These are phyloP conservation scores for Poeciliopsis occidentalis DNA, from an alignment of 2,113 vertebrate genomes.

Conservation along the genomic window DNA sequence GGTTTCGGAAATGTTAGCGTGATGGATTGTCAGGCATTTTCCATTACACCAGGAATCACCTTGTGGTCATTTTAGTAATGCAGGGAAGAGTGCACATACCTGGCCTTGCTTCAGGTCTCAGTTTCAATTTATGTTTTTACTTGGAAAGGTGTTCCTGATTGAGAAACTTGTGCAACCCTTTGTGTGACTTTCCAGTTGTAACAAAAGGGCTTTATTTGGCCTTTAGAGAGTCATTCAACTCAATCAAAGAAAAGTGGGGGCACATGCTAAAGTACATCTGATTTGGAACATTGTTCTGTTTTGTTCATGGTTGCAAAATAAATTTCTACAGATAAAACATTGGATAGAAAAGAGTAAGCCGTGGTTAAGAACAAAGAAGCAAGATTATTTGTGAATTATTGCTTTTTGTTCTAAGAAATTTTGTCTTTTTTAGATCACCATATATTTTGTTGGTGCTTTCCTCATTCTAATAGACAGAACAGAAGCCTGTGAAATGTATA, in stretches of 20 bases:
- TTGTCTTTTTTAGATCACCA: background rate
- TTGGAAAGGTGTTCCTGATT: background rate
- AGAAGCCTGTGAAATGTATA: no score
- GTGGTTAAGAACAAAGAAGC: constrained; percentile 13
- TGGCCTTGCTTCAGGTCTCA: background rate
- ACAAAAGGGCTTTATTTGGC: background rate
- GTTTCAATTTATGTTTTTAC: background rate
- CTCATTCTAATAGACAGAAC: background rate
- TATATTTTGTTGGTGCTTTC: background rate
- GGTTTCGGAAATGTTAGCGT: constrained; percentile 5
- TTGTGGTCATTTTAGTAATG: constrained; percentile 1
- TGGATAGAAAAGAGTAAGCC: constrained; percentile 34
- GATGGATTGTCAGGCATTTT: constrained; percentile 2
- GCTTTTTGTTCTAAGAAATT: background rate
- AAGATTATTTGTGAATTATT: background rate
- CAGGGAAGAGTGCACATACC: background rate
- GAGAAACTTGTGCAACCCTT: background rate
- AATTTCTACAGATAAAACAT: constrained; percentile 15
- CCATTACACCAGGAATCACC: background rate
- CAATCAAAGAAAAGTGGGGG: background rate
- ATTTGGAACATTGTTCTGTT: background rate
- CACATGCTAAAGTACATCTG: background rate
- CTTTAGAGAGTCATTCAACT: background rate
- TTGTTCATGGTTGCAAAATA: constrained; percentile 20
- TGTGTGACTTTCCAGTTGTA: background rate